A percentile compares a stretch with the other conserved stretches of the same genome.
Conservation (phyloP, 2,888 invertebrate genomes). For the Cerastis leucographa region DNA sequence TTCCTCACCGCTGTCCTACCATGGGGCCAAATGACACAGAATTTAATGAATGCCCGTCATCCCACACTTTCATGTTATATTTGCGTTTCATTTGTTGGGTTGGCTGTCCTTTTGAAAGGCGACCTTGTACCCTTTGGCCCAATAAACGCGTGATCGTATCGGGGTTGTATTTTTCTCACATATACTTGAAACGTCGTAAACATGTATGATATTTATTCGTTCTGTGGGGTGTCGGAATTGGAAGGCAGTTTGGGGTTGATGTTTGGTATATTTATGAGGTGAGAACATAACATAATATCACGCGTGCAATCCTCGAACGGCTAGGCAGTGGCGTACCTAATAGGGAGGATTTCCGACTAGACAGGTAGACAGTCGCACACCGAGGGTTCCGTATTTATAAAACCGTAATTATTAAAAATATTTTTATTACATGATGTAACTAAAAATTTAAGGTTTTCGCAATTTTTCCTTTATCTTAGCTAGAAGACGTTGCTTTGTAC, state of each 20-base stretch:
- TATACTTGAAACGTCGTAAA: constrained; percentile 52
- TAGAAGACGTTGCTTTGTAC: no score
- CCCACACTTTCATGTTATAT: constrained; percentile 54
- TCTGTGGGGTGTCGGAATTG: constrained; percentile 4
- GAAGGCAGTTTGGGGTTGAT: constrained; percentile 5
- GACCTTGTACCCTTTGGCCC: constrained; percentile 49
- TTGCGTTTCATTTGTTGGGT: constrained; percentile 61
- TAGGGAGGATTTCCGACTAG: no score
- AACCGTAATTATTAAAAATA: no score
- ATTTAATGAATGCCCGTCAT: constrained; percentile 63
- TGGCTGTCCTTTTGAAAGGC: constrained; percentile 38
- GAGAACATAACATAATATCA: no score
- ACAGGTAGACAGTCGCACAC: no score
- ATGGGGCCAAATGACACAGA: constrained; percentile 53
- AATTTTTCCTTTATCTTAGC: no score
- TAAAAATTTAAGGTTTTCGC: no score
- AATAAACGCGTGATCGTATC: constrained; percentile 60
- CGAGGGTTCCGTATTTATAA: no score
- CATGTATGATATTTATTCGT: constrained; percentile 53
- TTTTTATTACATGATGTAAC: no score
- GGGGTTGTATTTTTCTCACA: constrained; percentile 48
- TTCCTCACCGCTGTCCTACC: constrained; percentile 41
- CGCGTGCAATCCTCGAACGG: no score
- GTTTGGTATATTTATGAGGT: constrained; percentile 2
- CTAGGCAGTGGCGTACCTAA: no score